Evolutionary conservation across 2,113 vertebrate species (phyloP), one percentile per base, ranked within the genome.

Genomic region (Pipa parva): DNA sequence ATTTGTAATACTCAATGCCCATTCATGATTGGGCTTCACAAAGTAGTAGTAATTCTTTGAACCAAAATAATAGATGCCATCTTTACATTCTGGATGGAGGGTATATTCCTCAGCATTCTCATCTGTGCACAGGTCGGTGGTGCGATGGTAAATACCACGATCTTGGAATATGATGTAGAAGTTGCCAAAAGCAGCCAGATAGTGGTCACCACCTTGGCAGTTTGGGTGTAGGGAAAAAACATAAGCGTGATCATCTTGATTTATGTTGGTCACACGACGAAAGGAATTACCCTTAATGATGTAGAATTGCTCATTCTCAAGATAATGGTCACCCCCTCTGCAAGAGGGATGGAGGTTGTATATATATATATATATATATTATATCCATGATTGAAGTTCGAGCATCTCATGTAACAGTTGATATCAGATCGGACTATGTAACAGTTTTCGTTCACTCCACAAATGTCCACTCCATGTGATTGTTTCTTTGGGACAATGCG

Each of bases 201-300:
- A 72, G 18, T 67, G 63, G 28, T 67, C 63, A 25, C 71, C 71
- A n/a, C 63, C 63, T 10, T 48, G 63, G 27, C 71, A 72, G 12
- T 56, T 72, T 8, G 63, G 63, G n/a, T 72, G 71, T 28, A 72
- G 45, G 11, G 36, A 20, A 28, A 36, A 62, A 10, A 72, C 57
- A 0, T 48, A 3, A 2, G 57, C 13, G 4, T 13, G 27, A 7
- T n/a, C n/a, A 45, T 62, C 71, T 12, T 21, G 60, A n/a, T 21
- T 54, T 63, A 72, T 29, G 12, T 67, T 56, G 18, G 7, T 24
- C 18, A 72, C 71, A 10, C 63, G 56, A 3, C 63, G 63, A 22
- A 61, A 72, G 20, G 7, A 4, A 9, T 45, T 36, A 7, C 49
- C 49, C n/a, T 72, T 61, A 20, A 72, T 37, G 18, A 72, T 56